phyloP scores from a whole-genome alignment of 2,797 vertebrate species.

The Podarcis siculus region DNA sequence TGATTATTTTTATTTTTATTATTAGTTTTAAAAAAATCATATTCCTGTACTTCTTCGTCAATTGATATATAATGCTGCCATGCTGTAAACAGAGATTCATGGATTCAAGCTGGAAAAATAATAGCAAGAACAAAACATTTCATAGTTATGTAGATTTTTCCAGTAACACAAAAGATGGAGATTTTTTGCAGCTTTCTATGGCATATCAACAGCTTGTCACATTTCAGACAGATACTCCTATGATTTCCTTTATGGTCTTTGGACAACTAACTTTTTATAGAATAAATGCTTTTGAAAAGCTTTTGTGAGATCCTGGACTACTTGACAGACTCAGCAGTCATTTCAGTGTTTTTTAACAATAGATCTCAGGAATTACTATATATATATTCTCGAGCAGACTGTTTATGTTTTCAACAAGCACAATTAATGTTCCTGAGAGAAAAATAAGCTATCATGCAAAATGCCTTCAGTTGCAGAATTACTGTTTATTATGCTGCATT shows the following conservation, averaged over 20 bases:
- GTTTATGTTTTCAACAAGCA: slow-evolving; percentile 20
- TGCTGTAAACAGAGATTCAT: slow-evolving; percentile 45
- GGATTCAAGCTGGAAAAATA: slow-evolving; percentile 4
- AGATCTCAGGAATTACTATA: neutral
- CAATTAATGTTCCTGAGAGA: neutral
- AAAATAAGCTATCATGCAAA: neutral
- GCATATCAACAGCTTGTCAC: slow-evolving; percentile 45
- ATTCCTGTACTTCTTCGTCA: neutral
- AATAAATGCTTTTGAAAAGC: slow-evolving; percentile 27
- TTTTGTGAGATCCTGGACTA: slow-evolving; percentile 25
- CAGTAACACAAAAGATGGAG: slow-evolving; percentile 31
- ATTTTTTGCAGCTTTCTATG: slow-evolving; percentile 53
- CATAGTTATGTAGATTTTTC: slow-evolving; percentile 46
- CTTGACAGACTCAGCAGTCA: slow-evolving; percentile 27
- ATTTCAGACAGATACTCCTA: slow-evolving; percentile 49
- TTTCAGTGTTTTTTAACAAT: neutral
- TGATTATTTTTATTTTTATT: neutral
- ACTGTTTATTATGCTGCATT: fast-evolving
- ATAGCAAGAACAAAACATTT: slow-evolving; percentile 60
- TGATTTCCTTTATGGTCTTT: slow-evolving; percentile 52
- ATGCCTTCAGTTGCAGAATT: neutral
- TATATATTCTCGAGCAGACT: neutral
- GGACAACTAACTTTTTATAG: slow-evolving; percentile 30
- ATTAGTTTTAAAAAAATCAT: neutral
- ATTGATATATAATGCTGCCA: slow-evolving; percentile 48